Base-by-base conservation (phyloP, 1,140 invertebrate genomes). In the Magallana ariakensis region DNA sequence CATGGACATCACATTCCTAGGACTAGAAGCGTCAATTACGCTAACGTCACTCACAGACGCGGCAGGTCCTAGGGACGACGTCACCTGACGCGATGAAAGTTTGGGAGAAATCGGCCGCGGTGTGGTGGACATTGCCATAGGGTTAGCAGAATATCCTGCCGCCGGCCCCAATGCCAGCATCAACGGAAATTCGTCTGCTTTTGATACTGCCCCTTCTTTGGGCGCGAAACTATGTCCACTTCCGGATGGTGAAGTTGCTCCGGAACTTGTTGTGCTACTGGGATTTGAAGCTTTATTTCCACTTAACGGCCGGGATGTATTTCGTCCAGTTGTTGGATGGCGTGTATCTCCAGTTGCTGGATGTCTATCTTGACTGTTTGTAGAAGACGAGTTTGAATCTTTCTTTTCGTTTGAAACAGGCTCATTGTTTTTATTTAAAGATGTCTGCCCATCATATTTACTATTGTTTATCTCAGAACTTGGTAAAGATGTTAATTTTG, bases 101-200 rank as follows among this genome's bases (percentile, higher is more conserved):
- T 70, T n/a, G 13, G 85, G 55, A 56, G 85, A 87, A n/a, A 46
- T 33, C 46, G 80, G 58, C 57, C 80, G 56, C 22, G 85, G 66
- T 10, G 85, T 58, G 16, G 75, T 46, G 8, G 85, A 86, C 4
- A 60, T 82, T 53, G 56, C 80, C 3, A 33, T 60, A 33, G 85
- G 81, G 46, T 80, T 81, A 19, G 55, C 75, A 13, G 85, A 81
- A 22, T 86, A 80, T 60, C 80, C 55, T 53, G 75, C 80, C 33
- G 75, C 53, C 60, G 88, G 16, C 87, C 89, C 16, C 81, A 85
- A 58, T 87, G 87, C 53, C 87, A 85, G 22, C 86, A 88, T 55
- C 87, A 83, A 57, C 89, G 26, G 56, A 84, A 83, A 33, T 60
- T 33, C 66, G 26, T 75, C 22, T 22, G 11, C 33, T 75, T 11